Evolutionary conservation across 1,140 invertebrate species (phyloP).

Genomic region (Stegodyphus dumicola): DNA sequence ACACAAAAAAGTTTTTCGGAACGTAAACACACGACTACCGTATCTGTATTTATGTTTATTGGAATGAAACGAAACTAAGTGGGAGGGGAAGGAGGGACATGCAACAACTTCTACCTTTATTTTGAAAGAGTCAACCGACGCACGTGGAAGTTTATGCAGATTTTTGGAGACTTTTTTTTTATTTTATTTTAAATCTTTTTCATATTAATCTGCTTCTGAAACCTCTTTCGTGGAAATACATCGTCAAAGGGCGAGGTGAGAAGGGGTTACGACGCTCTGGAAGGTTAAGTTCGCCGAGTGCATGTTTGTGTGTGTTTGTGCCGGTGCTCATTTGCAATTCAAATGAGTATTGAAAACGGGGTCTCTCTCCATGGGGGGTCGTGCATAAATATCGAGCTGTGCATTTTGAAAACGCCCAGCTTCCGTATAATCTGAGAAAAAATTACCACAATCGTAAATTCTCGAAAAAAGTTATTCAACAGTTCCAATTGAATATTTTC

Average conservation of each 20-base stretch:
- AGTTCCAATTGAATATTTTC: too few species aligned
- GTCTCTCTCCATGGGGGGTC: conserved; percentile 42
- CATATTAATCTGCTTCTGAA: conserved; percentile 10
- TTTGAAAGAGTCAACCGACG: too few species aligned
- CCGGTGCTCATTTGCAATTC: conserved; percentile 53
- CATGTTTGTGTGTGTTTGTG: conserved; percentile 55
- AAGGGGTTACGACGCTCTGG: conserved; percentile 28
- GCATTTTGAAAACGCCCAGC: conserved; percentile 36
- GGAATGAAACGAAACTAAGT: too few species aligned
- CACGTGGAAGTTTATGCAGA: conserved; percentile 1
- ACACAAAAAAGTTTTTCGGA: too few species aligned
- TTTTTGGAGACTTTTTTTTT: conserved; percentile 4
- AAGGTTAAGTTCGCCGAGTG: conserved; percentile 49
- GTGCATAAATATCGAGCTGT: conserved; percentile 41
- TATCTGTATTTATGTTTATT: too few species aligned
- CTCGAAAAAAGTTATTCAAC: too few species aligned
- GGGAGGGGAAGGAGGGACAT: too few species aligned
- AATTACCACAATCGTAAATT: too few species aligned
- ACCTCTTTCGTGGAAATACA: conserved; percentile 1
- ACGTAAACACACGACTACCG: too few species aligned
- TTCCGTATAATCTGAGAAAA: neutral
- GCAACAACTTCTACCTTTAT: too few species aligned
- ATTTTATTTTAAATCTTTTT: neutral
- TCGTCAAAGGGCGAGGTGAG: conserved; percentile 28
- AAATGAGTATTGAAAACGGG: conserved; percentile 50